These are phyloP conservation scores for Ibycter americanus DNA, from an alignment of 2,797 vertebrate species.

Conservation along the genomic window DNA sequence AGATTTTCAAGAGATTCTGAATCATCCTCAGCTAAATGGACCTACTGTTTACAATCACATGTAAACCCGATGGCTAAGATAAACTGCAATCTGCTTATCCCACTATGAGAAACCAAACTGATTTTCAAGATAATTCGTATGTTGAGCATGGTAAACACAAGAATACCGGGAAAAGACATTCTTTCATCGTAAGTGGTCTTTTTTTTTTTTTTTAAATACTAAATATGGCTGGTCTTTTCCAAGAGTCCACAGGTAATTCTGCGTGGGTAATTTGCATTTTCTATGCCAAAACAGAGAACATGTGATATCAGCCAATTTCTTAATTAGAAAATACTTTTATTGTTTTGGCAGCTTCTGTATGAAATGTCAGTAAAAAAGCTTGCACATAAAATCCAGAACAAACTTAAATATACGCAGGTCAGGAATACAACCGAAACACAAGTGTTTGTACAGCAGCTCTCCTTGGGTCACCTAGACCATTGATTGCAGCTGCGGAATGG, in stretches of 20 bases:
- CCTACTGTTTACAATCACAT: neutral
- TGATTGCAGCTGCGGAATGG: neutral
- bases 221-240: neutral
- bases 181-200: neutral
- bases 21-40: neutral
- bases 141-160: neutral
- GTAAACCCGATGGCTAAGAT: neutral
- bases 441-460: neutral
- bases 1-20: neutral
- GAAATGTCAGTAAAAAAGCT: neutral
- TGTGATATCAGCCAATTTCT: neutral
- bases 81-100: neutral
- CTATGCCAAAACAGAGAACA: neutral
- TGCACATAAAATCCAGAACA: neutral
- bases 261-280: neutral
- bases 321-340: neutral
- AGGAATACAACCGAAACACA: neutral
- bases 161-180: neutral
- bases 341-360: neutral
- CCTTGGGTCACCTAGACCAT: neutral
- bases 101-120: neutral
- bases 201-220: neutral
- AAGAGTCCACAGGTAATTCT: neutral
- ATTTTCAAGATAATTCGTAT: neutral
- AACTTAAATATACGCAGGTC: neutral